Evolutionary conservation across 2,113 vertebrate genomes (phyloP).

Genomic region (Cheilinus undulatus): DNA sequence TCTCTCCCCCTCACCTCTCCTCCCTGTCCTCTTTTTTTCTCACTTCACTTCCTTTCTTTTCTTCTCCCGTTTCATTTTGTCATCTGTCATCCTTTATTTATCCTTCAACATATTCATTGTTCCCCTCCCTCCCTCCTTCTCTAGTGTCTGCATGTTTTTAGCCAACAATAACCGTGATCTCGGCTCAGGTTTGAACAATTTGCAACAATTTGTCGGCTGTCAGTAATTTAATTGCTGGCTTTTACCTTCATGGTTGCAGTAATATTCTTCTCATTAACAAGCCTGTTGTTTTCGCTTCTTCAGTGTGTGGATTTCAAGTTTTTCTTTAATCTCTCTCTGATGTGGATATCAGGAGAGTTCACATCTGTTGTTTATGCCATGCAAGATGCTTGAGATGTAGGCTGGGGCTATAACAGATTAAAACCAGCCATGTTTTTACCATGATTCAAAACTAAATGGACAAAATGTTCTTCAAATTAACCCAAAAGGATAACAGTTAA

Average conservation of each 20-base stretch:
- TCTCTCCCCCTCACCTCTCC: neutral
- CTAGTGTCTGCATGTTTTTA: neutral
- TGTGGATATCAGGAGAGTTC: neutral
- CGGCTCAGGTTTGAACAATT: neutral
- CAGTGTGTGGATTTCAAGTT: no score
- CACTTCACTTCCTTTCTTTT: slow-evolving; percentile 26
- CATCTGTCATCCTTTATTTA: slow-evolving; percentile 50
- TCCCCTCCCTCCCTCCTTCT: neutral
- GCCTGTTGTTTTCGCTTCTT: no score
- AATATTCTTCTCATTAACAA: no score
- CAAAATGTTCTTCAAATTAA: neutral
- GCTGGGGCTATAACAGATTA: no score
- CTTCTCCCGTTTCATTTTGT: slow-evolving; percentile 40
- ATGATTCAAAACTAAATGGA: neutral
- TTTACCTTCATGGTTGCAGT: neutral
- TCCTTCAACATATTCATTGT: slow-evolving; percentile 15
- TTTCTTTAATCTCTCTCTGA: neutral
- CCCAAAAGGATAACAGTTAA: neutral
- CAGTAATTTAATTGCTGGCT: neutral
- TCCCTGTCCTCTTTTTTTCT: neutral
- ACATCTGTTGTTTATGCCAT: no score
- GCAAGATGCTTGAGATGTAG: no score
- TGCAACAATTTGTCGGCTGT: neutral
- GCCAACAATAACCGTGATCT: neutral
- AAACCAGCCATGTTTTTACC: neutral